phyloP scores from a whole-genome alignment of 2,888 invertebrate species.

The Pristionchus exspectatus region DNA sequence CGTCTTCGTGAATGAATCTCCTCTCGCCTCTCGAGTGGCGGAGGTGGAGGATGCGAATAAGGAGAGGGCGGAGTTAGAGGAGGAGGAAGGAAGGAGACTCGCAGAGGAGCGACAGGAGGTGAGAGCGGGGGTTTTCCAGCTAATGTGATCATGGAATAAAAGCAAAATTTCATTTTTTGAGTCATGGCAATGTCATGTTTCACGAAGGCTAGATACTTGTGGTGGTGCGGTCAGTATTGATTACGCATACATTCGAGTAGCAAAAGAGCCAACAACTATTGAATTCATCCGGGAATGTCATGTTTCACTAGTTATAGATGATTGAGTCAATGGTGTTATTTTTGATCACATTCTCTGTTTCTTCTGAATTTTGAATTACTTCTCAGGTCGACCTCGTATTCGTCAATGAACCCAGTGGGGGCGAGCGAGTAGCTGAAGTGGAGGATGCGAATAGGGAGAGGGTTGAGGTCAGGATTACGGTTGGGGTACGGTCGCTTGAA shows the following conservation, averaged over 20 bases:
- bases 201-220: neutral
- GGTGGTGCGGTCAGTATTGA: neutral
- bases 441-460: slow-evolving; percentile 27
- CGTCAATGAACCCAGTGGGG: neutral
- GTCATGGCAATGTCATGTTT: neutral
- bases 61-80: slow-evolving; percentile 7
- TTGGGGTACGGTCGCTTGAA: neutral
- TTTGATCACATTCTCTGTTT: no score
- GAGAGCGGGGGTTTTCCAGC: neutral
- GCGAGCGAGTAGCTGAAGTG: slow-evolving; percentile 3
- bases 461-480: slow-evolving; percentile 4
- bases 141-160: neutral
- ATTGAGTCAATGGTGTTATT: no score
- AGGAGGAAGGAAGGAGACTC: neutral
- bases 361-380: neutral
- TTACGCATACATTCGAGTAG: no score
- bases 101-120: slow-evolving; percentile 4
- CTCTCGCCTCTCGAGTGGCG: neutral
- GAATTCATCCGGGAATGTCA: no score
- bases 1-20: neutral
- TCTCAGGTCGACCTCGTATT: slow-evolving; percentile 1
- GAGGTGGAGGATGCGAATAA: slow-evolving; percentile 26
- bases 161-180: neutral
- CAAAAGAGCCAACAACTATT: no score
- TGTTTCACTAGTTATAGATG: no score